Evolutionary conservation across 2,797 vertebrate species (phyloP).

Genomic region (Chromobotia macracanthus): DNA sequence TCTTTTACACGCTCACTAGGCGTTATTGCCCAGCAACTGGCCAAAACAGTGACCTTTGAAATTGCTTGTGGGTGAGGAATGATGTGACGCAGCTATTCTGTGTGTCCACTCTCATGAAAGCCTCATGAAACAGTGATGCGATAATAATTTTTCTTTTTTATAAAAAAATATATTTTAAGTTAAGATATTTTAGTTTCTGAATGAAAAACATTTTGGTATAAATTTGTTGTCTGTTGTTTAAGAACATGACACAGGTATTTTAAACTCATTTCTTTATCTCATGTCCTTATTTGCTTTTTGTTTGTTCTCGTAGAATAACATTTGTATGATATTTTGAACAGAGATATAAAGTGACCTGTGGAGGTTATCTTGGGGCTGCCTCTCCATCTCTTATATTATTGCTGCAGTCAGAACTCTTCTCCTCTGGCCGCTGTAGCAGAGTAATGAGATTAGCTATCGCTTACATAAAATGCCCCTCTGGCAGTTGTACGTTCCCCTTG

Average conservation of each 20-base stretch:
- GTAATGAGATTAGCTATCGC: slow-evolving; percentile 57
- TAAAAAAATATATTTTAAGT: too few relatives aligned
- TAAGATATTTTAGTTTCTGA: too few relatives aligned
- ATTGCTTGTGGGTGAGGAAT: slow-evolving; percentile 39
- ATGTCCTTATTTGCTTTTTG: neutral
- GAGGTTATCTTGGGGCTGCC: slow-evolving; percentile 22
- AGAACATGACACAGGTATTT: neutral
- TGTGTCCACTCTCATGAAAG: neutral
- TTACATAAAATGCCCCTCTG: slow-evolving; percentile 51
- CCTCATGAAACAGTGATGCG: neutral
- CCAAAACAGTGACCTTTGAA: slow-evolving; percentile 53
- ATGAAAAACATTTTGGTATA: too few relatives aligned
- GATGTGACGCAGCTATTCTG: neutral
- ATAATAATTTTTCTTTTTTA: neutral
- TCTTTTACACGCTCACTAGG: slow-evolving; percentile 37
- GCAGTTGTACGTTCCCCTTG: slow-evolving; percentile 11
- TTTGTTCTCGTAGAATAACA: neutral
- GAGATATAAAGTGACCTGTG: slow-evolving; percentile 31
- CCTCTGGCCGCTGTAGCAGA: slow-evolving; percentile 39
- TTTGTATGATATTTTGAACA: slow-evolving; percentile 4
- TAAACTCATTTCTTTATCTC: neutral
- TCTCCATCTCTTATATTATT: slow-evolving; percentile 5
- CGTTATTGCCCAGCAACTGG: slow-evolving; percentile 39
- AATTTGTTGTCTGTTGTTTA: neutral
- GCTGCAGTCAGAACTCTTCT: neutral